Percentiles rank a stretch among this genome's conserved stretches.
phyloP scores from a whole-genome alignment of 2,113 vertebrate species.

The Odocoileus hemionus region DNA sequence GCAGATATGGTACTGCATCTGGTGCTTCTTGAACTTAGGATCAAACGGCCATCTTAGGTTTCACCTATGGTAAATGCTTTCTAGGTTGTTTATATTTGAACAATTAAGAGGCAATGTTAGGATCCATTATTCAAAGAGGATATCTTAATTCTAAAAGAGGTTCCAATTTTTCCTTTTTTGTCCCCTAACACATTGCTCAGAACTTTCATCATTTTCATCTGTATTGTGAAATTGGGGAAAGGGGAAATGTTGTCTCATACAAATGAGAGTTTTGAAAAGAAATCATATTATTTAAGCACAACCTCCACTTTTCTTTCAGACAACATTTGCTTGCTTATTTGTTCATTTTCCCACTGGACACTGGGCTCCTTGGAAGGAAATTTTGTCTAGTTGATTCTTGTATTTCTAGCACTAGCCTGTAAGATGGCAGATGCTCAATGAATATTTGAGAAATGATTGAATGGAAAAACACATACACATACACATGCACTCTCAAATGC shows the following conservation, averaged over 20 bases:
- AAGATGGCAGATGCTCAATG: neutral
- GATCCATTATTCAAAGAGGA: neutral
- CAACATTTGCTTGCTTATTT: neutral
- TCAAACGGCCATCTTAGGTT: neutral
- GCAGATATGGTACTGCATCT: neutral
- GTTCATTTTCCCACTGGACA: neutral
- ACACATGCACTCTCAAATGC: neutral
- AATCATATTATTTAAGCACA: neutral
- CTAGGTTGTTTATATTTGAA: neutral
- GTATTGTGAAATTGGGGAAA: neutral
- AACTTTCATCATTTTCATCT: neutral
- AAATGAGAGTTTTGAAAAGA: constrained; percentile 24
- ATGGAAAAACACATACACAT: neutral
- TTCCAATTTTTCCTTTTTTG: neutral
- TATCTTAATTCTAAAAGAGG: neutral
- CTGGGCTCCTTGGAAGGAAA: neutral
- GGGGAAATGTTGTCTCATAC: neutral
- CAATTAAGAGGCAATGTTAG: neutral
- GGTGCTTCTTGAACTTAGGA: neutral
- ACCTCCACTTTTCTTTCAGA: constrained; percentile 35
- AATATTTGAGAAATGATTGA: neutral
- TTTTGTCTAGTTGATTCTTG: neutral
- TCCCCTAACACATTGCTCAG: neutral
- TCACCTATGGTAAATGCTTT: neutral
- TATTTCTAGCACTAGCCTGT: neutral